Percentiles rank a stretch among this genome's conserved stretches.
These are phyloP conservation scores for Crotalus viridis DNA, from an alignment of 2,113 vertebrate genomes.

Conservation along the genomic window DNA sequence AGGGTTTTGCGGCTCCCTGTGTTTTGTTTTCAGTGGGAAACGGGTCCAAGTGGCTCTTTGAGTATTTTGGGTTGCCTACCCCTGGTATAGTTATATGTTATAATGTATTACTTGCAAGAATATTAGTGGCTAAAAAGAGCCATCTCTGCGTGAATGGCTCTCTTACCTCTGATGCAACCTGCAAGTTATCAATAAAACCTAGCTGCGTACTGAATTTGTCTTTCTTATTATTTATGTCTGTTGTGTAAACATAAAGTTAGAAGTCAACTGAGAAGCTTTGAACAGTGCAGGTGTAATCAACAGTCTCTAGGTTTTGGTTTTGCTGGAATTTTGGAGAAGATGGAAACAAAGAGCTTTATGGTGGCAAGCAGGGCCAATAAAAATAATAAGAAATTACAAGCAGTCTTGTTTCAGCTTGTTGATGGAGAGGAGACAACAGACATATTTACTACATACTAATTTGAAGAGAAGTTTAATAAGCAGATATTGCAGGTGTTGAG, in stretches of 20 bases:
- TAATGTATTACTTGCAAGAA: background rate
- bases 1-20: no score
- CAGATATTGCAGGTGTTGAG: background rate
- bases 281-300: background rate
- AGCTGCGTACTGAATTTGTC: background rate
- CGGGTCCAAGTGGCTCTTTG: no score
- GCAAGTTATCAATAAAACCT: background rate
- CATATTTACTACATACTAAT: background rate
- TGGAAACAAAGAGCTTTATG: background rate
- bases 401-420: background rate
- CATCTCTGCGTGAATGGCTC: background rate
- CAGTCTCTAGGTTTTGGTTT: background rate
- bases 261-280: background rate
- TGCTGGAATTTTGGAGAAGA: background rate
- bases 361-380: background rate
- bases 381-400: background rate
- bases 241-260: background rate
- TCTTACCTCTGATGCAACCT: background rate
- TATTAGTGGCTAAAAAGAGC: background rate
- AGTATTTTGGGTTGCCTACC: no score
- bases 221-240: background rate
- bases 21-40: no score
- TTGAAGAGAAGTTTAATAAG: background rate
- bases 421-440: background rate
- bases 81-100: background rate